Base-by-base conservation (phyloP, 2,888 invertebrate species). In the Polietes domitor region DNA sequence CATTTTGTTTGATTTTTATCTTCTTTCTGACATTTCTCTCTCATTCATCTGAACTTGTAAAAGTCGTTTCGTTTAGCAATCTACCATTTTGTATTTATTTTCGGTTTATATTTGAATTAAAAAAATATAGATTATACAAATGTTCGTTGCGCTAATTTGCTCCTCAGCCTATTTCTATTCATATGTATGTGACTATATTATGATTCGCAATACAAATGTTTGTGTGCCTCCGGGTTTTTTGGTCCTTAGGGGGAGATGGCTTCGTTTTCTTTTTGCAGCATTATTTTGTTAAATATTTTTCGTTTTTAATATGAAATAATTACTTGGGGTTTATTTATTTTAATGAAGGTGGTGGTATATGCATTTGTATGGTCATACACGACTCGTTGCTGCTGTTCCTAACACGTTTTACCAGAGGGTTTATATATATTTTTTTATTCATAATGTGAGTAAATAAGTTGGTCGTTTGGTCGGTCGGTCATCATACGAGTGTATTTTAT, bases 271-370 rank as follows among this genome's bases (percentile, higher is more conserved):
- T 26, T 70, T 3, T 55, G 24, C 26, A 17, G 10, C 41, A 50
- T 78, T 61, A 3, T 76, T 47, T 76, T 50, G 41, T 12, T 50
- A 47, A 21, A 55, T 12, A 47, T 19, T 61, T 58, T 15, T 17
- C 21, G 37, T 78, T 80, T 80, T 83, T 80, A 83, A 83, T 83
- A 68, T 47, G 65, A 80, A 83, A 75, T 83, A 83, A 83, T 83
- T 80, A 80, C 83, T 80, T 80, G 75, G 58, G 75, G 80, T 80
- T 73, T 77, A 74, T 83, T 74, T 80, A 79, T 72, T 83, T 79
- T 83, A 83, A 83, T 83, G 75, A 79, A 55, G 75, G 71, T 68
- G 65, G 72, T 32, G 55, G 24, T 15, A 26, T 58, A 24, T 58
- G n/a, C n/a, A n/a, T n/a, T n/a, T n/a, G n/a, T n/a, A n/a, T 19